phyloP scores from a whole-genome alignment of 2,888 invertebrate genomes.

The Sarcophaga subvicina region DNA sequence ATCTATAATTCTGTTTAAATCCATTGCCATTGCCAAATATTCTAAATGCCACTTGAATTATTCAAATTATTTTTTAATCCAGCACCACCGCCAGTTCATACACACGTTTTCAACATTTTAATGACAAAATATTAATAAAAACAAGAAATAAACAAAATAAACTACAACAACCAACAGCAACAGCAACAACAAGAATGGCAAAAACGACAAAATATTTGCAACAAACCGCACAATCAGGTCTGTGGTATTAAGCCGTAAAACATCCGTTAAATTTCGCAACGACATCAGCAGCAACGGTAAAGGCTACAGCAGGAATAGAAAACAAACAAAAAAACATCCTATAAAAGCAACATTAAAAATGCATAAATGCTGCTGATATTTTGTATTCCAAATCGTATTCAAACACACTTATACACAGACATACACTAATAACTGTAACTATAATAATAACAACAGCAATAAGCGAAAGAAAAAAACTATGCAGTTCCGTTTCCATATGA shows the following conservation, averaged over 20 bases:
- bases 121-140: slow-evolving; percentile 21
- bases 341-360: slow-evolving; percentile 58
- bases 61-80: neutral
- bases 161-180: neutral
- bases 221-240: slow-evolving; percentile 49
- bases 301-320: neutral
- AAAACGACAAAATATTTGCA: slow-evolving; percentile 2
- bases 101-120: neutral
- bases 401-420: neutral
- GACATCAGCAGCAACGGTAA: slow-evolving; percentile 14
- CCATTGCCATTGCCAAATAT: neutral
- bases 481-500: slow-evolving; percentile 28
- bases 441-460: slow-evolving; percentile 6
- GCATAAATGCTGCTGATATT: slow-evolving; percentile 31
- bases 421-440: neutral
- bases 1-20: neutral
- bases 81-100: too few relatives aligned
- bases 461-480: slow-evolving; percentile 20
- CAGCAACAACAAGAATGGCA: too few relatives aligned
- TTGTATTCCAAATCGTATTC: neutral
- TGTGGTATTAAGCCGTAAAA: slow-evolving; percentile 47
- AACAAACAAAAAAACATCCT: slow-evolving; percentile 5
- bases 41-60: neutral
- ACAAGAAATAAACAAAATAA: neutral
- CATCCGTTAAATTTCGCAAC: slow-evolving; percentile 48